Conservation (phyloP, 2,888 invertebrate species). For the Stegana nigrithorax region DNA sequence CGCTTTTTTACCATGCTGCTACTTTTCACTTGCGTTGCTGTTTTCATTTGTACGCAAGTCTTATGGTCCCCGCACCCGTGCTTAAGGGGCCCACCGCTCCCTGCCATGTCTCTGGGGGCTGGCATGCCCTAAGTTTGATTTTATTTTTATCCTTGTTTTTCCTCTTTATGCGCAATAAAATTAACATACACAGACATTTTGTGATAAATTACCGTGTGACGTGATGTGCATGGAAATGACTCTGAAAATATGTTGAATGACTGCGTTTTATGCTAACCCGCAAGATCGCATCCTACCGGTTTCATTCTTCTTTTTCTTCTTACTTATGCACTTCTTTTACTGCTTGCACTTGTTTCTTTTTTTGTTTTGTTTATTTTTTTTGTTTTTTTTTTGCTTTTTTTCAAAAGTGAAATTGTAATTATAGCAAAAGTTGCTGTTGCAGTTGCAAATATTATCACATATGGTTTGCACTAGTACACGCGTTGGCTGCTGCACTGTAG, state of each 20-base stretch:
- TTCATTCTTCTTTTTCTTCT: too few species aligned
- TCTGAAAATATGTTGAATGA: conserved; percentile 57
- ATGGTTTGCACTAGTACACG: neutral
- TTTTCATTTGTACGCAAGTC: neutral
- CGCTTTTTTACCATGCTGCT: neutral
- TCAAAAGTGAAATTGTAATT: conserved; percentile 45
- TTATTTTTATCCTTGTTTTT: conserved; percentile 31
- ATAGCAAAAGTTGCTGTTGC: conserved; percentile 27
- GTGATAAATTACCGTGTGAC: conserved; percentile 64
- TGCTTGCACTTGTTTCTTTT: conserved; percentile 23
- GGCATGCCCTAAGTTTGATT: neutral
- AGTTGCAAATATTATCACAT: conserved; percentile 14
- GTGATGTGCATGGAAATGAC: conserved; percentile 61
- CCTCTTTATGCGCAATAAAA: conserved; percentile 63
- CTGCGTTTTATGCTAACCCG: conserved; percentile 34
- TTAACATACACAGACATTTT: conserved; percentile 66
- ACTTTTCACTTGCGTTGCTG: neutral
- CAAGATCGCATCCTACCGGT: too few species aligned
- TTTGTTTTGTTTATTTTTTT: conserved; percentile 31
- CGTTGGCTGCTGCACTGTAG: neutral
- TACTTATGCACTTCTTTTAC: too few species aligned
- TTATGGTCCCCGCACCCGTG: too few species aligned
- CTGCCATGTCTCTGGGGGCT: too few species aligned
- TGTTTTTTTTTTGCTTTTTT: conserved; percentile 15
- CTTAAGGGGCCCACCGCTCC: too few species aligned